Evolutionary conservation across 2,113 vertebrate genomes (phyloP).

Genomic region (Pelvicachromis taeniatus): DNA sequence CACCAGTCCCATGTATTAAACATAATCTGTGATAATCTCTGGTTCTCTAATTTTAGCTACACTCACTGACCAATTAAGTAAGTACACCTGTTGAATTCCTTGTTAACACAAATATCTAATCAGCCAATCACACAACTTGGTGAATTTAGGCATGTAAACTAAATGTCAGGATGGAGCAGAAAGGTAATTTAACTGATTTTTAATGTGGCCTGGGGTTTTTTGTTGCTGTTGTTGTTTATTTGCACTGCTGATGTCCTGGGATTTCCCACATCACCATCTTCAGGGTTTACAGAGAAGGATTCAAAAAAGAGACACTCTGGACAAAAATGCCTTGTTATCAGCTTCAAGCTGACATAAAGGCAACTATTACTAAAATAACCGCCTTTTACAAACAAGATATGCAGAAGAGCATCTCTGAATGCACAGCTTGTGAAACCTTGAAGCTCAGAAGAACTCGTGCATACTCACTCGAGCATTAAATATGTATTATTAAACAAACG

Average conservation of each 20-base stretch:
- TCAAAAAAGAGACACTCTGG: not conserved
- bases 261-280: too few species aligned
- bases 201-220: too few species aligned
- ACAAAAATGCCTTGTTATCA: accelerated
- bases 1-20: not conserved
- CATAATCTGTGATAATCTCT: not conserved
- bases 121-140: too few species aligned
- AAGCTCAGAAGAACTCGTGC: not conserved
- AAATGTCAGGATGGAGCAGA: too few species aligned
- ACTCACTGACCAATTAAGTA: not conserved
- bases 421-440: not conserved
- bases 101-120: not conserved
- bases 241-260: too few species aligned
- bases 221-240: too few species aligned
- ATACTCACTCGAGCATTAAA: not conserved
- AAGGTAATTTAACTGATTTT: too few species aligned
- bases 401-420: not conserved
- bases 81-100: not conserved
- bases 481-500: not conserved
- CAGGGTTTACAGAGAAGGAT: not conserved
- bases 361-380: not conserved
- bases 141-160: too few species aligned
- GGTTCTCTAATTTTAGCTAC: not conserved
- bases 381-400: not conserved
- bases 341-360: not conserved